These are phyloP conservation scores for Halichondria panicea DNA, from an alignment of 37 sponge, comb jelly and placozoan genomes.

Conservation along the genomic window DNA sequence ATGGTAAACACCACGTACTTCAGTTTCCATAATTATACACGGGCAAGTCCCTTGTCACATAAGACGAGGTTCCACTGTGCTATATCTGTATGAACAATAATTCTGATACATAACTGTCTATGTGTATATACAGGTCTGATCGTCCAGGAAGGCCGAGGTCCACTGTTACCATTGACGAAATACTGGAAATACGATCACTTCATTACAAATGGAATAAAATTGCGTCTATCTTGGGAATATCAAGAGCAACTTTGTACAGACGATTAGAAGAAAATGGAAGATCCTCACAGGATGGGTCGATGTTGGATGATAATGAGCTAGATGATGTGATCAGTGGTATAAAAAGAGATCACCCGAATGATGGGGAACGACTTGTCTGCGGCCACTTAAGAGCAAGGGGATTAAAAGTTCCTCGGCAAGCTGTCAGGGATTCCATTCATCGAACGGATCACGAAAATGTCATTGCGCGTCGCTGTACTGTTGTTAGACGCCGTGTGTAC, in stretches of 20 bases:
- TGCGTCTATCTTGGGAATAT: conserved; percentile 1
- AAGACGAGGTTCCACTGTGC: too few relatives aligned
- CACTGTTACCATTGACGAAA: neutral
- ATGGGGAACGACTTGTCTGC: conserved; percentile 30
- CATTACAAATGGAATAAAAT: conserved; percentile 1
- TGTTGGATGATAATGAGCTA: neutral
- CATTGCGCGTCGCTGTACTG: conserved; percentile 1
- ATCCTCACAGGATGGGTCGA: neutral
- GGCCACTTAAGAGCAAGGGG: conserved; percentile 16
- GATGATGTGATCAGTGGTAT: conserved; percentile 8
- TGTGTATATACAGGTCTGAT: too few relatives aligned
- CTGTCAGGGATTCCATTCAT: too few relatives aligned
- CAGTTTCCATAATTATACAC: too few relatives aligned
- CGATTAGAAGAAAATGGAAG: conserved; percentile 7
- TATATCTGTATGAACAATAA: too few relatives aligned
- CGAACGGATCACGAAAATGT: conserved; percentile 36
- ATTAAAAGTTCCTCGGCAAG: too few relatives aligned
- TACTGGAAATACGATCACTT: neutral
- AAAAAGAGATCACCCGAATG: conserved; percentile 21
- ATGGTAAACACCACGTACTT: too few relatives aligned
- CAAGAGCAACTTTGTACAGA: conserved; percentile 15
- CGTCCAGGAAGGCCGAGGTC: neutral
- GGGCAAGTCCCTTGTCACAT: too few relatives aligned
- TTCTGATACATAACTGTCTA: too few relatives aligned
- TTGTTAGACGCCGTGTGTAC: conserved; percentile 23